Percentiles rank a stretch among this genome's conserved stretches.
phyloP scores from a whole-genome alignment of 2,113 vertebrate genomes.

The Anhinga anhinga region DNA sequence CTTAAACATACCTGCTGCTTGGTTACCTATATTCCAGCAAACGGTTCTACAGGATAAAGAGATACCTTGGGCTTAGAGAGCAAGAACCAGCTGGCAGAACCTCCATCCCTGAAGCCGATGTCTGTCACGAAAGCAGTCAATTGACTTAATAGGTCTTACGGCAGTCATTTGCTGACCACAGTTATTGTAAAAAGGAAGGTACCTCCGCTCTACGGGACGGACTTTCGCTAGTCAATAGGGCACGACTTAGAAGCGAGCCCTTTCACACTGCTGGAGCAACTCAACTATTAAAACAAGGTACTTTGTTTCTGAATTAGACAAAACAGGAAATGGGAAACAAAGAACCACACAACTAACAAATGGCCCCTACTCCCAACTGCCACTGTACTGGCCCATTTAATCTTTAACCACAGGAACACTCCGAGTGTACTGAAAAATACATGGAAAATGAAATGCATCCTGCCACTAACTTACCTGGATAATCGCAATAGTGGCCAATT shows the following conservation, averaged over 20 bases:
- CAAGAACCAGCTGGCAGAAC: neutral
- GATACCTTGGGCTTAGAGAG: neutral
- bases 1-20: neutral
- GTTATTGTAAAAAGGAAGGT: neutral
- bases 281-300: neutral
- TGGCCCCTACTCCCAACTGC: neutral
- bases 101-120: neutral
- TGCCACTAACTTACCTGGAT: neutral
- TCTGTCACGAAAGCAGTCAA: neutral
- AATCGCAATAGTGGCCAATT: neutral
- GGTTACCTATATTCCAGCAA: neutral
- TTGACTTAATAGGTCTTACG: fast-evolving
- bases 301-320: neutral
- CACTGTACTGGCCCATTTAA: neutral
- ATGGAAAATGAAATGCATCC: neutral
- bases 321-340: neutral
- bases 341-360: neutral
- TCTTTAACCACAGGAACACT: neutral
- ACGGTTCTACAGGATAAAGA: neutral
- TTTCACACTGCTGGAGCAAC: neutral
- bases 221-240: neutral
- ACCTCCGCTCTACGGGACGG: neutral
- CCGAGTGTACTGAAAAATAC: neutral
- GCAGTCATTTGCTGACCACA: neutral
- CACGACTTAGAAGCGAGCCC: neutral